Evolutionary conservation across 2,113 vertebrate genomes (phyloP), one percentile per base, ranked within the genome.

Genomic region (Callipepla californica): DNA sequence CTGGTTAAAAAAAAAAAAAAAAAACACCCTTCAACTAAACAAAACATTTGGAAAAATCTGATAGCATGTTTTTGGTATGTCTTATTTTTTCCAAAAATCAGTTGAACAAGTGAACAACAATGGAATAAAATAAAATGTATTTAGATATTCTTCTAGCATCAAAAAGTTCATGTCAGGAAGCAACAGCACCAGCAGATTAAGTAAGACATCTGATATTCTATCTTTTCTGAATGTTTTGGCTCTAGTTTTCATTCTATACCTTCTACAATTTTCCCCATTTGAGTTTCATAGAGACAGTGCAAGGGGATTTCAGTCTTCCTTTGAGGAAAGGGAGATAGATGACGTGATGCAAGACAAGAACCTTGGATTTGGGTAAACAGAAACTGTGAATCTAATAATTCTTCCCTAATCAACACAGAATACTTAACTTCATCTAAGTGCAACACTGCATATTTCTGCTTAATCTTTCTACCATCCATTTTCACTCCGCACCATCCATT

Each of bases 1-100:
- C 62, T 93, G 74, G 36, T 96, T 22, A 53, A 32, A 73, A 57
- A 63, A 36, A 53, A 32, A 73, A 57, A 63, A 36, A 36, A 36
- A 36, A 51, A 34, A 78, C 8, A 85, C 42, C 58, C 79, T 47
- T 59, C 36, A 32, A 34, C 30, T 36, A 75, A 22, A 72, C 7
- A 78, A 38, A 34, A 47, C 73, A 78, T 87, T 72, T 55, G 69
- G 61, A 53, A 42, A 59, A 67, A 85, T 23, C 8, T 57, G 2
- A 22, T 65, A 48, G 6, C 13, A 58, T 0, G 0, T 7, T 21
- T 87, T 74, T n/a, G 15, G 19, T 30, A 6, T 45, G 6, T 5
- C 74, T 45, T 36, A 11, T 42, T 53, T 44, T 34, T 7, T 6
- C 3, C 6, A 47, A 38, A 77, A 40, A 15, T 25, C 47, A 72